Percentiles rank a stretch among this genome's conserved stretches.
phyloP scores from a whole-genome alignment of 30 jellyfish, hydroid and myxozoan species.

The Nemopilema nomurai region DNA sequence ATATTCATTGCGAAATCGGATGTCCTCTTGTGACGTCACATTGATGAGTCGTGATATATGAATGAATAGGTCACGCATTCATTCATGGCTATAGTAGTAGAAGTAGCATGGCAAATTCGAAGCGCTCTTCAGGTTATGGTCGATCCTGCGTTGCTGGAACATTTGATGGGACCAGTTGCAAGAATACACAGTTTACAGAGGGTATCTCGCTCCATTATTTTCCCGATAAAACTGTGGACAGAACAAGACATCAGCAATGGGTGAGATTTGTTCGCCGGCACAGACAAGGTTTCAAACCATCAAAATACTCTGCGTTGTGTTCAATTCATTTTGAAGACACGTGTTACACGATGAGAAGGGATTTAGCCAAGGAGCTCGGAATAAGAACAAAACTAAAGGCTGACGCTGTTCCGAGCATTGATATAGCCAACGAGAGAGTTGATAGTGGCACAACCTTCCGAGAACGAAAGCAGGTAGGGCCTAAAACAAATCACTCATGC shows the following conservation, averaged over 20 bases:
- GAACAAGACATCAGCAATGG: slow-evolving; percentile 10
- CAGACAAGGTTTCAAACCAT: slow-evolving; percentile 10
- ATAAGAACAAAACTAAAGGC: not conserved
- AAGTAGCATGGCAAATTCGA: not conserved
- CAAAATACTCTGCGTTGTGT: too few species aligned
- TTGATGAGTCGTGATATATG: not conserved
- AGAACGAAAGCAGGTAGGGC: slow-evolving; percentile 2
- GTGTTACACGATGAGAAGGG: not conserved
- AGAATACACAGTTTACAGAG: slow-evolving; percentile 4
- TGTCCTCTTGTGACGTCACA: not conserved
- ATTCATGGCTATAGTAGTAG: not conserved
- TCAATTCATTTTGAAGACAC: slow-evolving; percentile 1
- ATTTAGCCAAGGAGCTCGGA: not conserved
- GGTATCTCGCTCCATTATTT: slow-evolving; percentile 11
- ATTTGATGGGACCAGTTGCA: slow-evolving; percentile 4
- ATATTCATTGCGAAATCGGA: slow-evolving; percentile 5
- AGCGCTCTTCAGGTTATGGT: slow-evolving; percentile 11
- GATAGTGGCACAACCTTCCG: not conserved
- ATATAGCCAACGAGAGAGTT: not conserved
- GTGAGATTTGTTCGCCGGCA: slow-evolving; percentile 23
- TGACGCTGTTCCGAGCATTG: slow-evolving; percentile 12
- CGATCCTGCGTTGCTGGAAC: slow-evolving; percentile 13
- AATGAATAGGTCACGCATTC: not conserved
- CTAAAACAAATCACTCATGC: not conserved
- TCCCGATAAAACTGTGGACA: slow-evolving; percentile 1